A percentile compares a stretch with the other conserved stretches of the same genome.
Evolutionary conservation across 2,797 vertebrate genomes (phyloP).

Genomic region (Triplophysa yarkandensis): DNA sequence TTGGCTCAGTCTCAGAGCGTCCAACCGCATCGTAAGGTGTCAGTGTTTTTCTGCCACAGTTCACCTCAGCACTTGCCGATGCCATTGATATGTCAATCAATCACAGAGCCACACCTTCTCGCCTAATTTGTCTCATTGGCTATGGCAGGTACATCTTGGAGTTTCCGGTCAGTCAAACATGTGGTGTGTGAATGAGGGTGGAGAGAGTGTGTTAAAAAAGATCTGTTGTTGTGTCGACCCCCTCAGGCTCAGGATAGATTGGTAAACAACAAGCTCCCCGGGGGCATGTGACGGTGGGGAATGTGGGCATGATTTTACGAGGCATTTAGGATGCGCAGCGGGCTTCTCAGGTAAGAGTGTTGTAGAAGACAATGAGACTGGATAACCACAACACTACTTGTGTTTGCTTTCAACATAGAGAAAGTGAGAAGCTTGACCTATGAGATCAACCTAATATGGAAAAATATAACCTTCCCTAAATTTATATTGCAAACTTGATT

Average conservation of each 20-base stretch:
- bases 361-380: constrained; percentile 1
- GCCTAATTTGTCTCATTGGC: constrained; percentile 29
- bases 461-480: too few species aligned
- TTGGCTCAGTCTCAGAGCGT: neutral
- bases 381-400: neutral
- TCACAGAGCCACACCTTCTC: constrained; percentile 33
- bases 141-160: constrained; percentile 24
- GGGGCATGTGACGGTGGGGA: constrained; percentile 42
- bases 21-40: neutral
- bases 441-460: neutral
- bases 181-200: constrained; percentile 39
- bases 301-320: constrained; percentile 62
- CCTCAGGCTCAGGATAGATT: constrained; percentile 60
- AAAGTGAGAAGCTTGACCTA: neutral
- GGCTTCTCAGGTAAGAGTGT: constrained; percentile 38
- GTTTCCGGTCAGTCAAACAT: constrained; percentile 39
- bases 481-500: too few species aligned
- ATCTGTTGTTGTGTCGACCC: constrained; percentile 66
- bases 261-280: constrained; percentile 62
- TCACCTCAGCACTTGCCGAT: constrained; percentile 20
- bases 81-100: constrained; percentile 25
- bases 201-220: constrained; percentile 35
- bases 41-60: neutral
- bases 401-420: neutral
- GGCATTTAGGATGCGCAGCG: constrained; percentile 71